Conservation (phyloP, 2,113 vertebrate species). For the Seriola rivoliana region DNA sequence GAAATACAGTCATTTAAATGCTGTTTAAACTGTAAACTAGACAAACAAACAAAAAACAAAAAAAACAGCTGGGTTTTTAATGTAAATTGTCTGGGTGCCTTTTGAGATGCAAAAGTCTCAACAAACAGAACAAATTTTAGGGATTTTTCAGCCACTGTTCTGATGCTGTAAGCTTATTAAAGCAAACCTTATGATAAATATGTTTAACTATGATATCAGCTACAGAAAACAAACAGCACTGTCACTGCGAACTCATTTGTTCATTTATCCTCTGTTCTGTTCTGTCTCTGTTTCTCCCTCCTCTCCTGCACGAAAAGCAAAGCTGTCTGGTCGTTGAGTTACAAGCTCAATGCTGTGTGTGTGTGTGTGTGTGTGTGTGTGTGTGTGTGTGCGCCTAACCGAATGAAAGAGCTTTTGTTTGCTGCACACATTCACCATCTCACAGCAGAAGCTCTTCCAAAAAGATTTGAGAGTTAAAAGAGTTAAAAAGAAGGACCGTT, state of each 20-base stretch:
- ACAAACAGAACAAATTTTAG: too few species aligned
- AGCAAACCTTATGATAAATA: too few species aligned
- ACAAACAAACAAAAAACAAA: too few species aligned
- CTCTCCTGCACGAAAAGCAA: constrained; percentile 4
- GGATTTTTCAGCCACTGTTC: too few species aligned
- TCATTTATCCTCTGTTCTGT: background rate
- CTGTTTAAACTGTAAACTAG: too few species aligned
- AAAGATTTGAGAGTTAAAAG: background rate
- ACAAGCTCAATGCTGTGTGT: constrained; percentile 1
- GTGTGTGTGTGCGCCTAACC: background rate
- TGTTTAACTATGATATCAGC: background rate
- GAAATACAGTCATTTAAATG: too few species aligned
- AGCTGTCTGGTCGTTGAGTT: constrained; percentile 32
- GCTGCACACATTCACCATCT: constrained; percentile 32
- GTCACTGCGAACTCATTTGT: background rate
- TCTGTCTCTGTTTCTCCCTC: background rate
- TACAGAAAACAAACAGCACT: background rate
- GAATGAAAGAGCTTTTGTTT: constrained; percentile 65
- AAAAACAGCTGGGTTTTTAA: too few species aligned
- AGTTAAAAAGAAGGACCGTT: background rate
- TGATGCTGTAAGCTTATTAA: too few species aligned
- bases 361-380: constrained; percentile 25
- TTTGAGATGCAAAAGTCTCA: too few species aligned
- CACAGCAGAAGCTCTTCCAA: constrained; percentile 14
- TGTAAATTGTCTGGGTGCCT: too few species aligned